phyloP scores from a whole-genome alignment of 92 coral and sea anemone species.

The Siderastrea radians region DNA sequence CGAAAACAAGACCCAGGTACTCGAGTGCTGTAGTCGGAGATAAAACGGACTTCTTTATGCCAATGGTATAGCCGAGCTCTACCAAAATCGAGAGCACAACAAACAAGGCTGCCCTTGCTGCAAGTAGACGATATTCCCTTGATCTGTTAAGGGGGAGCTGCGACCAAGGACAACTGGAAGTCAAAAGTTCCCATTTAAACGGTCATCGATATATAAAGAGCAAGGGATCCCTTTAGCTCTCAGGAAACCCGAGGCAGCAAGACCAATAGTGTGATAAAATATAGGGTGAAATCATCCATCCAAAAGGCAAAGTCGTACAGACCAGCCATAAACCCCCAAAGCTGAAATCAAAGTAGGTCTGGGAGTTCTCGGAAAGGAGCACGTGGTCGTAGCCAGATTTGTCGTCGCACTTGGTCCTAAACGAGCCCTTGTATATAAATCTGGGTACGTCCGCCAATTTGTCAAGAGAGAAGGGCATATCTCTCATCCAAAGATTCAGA shows the following conservation, averaged over 20 bases:
- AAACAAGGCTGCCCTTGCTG: conserved; percentile 37
- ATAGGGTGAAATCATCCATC: conserved; percentile 26
- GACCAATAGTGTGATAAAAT: conserved; percentile 35
- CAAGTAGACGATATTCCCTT: conserved; percentile 6
- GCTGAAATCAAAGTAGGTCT: conserved; percentile 23
- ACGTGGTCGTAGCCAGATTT: conserved; percentile 40
- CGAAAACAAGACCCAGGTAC: conserved; percentile 35
- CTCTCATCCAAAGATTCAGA: conserved; percentile 15
- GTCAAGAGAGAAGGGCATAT: conserved; percentile 26
- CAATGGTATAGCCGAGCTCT: conserved; percentile 44
- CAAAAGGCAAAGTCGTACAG: conserved; percentile 40
- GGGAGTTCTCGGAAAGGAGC: conserved; percentile 13
- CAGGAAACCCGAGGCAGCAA: conserved; percentile 23
- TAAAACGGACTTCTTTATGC: conserved; percentile 33
- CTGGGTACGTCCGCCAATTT: conserved; percentile 29
- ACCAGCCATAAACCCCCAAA: conserved; percentile 43
- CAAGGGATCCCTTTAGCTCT: conserved; percentile 24
- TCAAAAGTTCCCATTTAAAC: conserved; percentile 43
- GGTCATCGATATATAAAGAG: conserved; percentile 48
- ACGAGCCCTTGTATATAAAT: conserved; percentile 18
- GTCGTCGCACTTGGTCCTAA: background rate
- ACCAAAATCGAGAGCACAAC: conserved; percentile 41
- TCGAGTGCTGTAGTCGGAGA: conserved; percentile 10
- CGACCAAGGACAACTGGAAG: conserved; percentile 42
- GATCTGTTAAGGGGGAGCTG: conserved; percentile 6